Evolutionary conservation across 2,888 invertebrate species (phyloP).

Genomic region (Leuctra nigra): DNA sequence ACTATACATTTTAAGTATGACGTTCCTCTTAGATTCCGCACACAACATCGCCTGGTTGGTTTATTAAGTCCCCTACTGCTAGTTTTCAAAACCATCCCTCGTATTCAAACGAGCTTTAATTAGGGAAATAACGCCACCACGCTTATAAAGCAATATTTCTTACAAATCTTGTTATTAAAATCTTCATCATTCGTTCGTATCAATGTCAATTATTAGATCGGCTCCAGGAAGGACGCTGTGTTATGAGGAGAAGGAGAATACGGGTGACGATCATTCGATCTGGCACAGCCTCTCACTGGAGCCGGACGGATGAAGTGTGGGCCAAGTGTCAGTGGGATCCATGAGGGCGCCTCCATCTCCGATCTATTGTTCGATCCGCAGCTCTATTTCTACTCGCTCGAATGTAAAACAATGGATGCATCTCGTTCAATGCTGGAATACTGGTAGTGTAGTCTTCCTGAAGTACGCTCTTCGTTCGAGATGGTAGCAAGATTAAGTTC

Average conservation of each 20-base stretch:
- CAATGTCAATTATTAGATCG: slow-evolving; percentile 12
- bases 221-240: no score
- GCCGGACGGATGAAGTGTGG: no score
- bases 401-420: not conserved
- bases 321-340: not conserved
- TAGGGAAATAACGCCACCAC: slow-evolving; percentile 12
- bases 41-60: slow-evolving; percentile 2
- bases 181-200: slow-evolving; percentile 13
- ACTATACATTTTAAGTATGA: slow-evolving; percentile 27
- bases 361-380: slow-evolving; percentile 2
- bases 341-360: slow-evolving; percentile 17
- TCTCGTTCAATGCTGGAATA: not conserved
- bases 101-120: slow-evolving; percentile 17
- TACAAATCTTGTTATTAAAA: slow-evolving; percentile 13
- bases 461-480: not conserved
- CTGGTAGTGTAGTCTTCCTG: not conserved
- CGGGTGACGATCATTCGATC: not conserved
- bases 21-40: slow-evolving; percentile 15
- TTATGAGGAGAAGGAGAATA: no score
- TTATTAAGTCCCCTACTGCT: slow-evolving; percentile 15
- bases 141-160: slow-evolving; percentile 16
- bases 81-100: slow-evolving; percentile 15
- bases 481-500: not conserved
- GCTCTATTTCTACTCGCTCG: not conserved
- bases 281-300: not conserved